These are phyloP conservation scores for Drosophila seclusa DNA, from an alignment of 2,888 invertebrate genomes.

Conservation along the genomic window DNA sequence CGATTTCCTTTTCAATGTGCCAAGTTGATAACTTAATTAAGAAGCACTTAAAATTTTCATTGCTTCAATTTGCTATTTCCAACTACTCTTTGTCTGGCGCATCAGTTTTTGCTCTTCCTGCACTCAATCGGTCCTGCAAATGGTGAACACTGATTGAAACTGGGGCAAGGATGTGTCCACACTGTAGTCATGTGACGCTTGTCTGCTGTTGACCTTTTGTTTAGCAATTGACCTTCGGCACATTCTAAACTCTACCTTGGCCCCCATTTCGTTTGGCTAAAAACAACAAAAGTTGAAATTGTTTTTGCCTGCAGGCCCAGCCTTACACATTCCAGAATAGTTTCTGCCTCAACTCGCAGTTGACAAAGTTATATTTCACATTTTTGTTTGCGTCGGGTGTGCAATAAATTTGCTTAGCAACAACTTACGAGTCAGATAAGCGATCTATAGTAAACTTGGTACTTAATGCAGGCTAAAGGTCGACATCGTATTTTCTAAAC, in stretches of 20 bases:
- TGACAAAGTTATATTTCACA: constrained; percentile 28
- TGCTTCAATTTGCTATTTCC: constrained; percentile 2
- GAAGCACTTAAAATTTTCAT: constrained; percentile 3
- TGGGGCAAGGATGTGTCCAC: constrained; percentile 55
- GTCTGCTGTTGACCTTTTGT: constrained; percentile 14
- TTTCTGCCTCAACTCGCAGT: constrained; percentile 4
- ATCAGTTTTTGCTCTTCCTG: neutral
- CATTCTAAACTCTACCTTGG: constrained; percentile 13
- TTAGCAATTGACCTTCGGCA: constrained; percentile 15
- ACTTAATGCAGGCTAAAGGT: neutral
- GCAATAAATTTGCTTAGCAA: neutral
- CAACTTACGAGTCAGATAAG: neutral
- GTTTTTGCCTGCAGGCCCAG: neutral
- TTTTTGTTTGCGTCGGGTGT: constrained; percentile 25
- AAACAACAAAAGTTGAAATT: constrained; percentile 6
- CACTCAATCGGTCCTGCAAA: neutral
- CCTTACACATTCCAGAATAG: constrained; percentile 6
- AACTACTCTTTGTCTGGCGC: neutral
- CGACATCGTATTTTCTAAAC: neutral
- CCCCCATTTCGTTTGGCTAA: constrained; percentile 8
- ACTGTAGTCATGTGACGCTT: neutral
- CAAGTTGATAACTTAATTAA: constrained; percentile 7
- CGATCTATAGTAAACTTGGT: neutral
- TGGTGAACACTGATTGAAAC: constrained; percentile 37
- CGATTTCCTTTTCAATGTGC: neutral